Evolutionary conservation across 1,140 invertebrate species (phyloP), one percentile per base, ranked within the genome.

Genomic region (Bombus superbus): DNA sequence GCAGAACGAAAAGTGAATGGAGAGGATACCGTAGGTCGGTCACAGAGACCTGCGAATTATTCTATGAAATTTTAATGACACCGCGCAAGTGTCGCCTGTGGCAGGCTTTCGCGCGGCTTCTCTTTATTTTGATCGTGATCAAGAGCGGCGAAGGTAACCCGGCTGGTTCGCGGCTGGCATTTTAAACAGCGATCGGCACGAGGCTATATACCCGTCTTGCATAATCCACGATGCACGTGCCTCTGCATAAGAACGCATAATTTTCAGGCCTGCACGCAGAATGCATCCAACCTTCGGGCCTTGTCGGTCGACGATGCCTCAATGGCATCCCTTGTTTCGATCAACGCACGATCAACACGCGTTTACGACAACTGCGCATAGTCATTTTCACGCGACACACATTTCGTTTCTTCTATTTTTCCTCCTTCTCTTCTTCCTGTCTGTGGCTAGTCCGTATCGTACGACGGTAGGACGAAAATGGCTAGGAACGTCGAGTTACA

Each of bases 151-250:
- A 74, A 35, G 78, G 78, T 66, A 73, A 64, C 38, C 57, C 76
- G 68, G 13, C 47, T 77, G 42, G 53, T 15, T 68, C 79, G 81
- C 53, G 73, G 42, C 47, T 11, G 76, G 73, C 80, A 83, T 86
- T 82, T 76, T 76, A 83, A 77, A 40, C 81, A 57, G 64, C 73
- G 85, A 86, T 86, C 80, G 85, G 81, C 84, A 75, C 84, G 84
- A 62, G 84, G 71, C 79, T 81, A 6, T 74, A 44, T 47, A 62
- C 86, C 53, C 72, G 78, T 80, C 81, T 91, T 91, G 88, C 90
- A 88, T 91, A 91, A 91, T 90, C 75, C 83, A 64, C 80, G 71
- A 62, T 74, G 85, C 88, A 84, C 86, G 85, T 90, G 87, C 84
- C 82, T 18, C 5, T 72, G 88, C 87, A 90, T 86, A 90, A 86